phyloP scores from a whole-genome alignment of 64 coral and sea anemone species.

The Anthopleura sola region DNA sequence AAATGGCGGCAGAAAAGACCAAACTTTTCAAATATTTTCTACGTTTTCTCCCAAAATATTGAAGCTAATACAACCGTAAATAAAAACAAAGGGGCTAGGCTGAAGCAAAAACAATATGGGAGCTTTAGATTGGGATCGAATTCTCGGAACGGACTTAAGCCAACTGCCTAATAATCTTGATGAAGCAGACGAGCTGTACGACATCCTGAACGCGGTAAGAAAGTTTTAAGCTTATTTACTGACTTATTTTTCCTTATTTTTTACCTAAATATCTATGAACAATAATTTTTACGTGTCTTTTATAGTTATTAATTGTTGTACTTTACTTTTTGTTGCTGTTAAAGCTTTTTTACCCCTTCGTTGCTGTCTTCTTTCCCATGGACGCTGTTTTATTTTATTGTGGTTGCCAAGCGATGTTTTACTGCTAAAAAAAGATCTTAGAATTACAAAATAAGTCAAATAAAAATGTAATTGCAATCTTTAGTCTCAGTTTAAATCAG shows the following conservation, averaged over 20 bases:
- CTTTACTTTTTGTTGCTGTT: neutral
- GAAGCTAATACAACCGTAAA: neutral
- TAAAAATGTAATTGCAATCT: neutral
- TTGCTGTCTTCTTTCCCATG: neutral
- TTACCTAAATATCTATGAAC: neutral
- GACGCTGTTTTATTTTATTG: neutral
- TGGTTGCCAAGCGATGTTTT: neutral
- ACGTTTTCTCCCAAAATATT: neutral
- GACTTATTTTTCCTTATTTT: neutral
- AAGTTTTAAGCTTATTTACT: neutral
- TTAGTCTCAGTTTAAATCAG: neutral
- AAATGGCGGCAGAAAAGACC: slow-evolving; percentile 75
- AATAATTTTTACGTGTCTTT: neutral
- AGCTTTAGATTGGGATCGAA: slow-evolving; percentile 83
- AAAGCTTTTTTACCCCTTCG: neutral
- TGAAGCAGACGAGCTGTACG: slow-evolving; percentile 80
- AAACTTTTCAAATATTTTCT: slow-evolving; percentile 13
- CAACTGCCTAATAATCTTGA: slow-evolving; percentile 64
- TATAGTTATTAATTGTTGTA: neutral
- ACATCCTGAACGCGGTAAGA: slow-evolving; percentile 66
- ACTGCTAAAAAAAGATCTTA: neutral
- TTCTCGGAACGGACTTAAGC: slow-evolving; percentile 59
- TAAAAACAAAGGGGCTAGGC: neutral
- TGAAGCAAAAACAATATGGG: slow-evolving; percentile 51
- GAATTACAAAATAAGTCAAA: neutral